A percentile compares a stretch with the other conserved stretches of the same genome.
These are phyloP conservation scores for Enteromius treurensis DNA, from an alignment of 2,797 vertebrate genomes.

Conservation along the genomic window DNA sequence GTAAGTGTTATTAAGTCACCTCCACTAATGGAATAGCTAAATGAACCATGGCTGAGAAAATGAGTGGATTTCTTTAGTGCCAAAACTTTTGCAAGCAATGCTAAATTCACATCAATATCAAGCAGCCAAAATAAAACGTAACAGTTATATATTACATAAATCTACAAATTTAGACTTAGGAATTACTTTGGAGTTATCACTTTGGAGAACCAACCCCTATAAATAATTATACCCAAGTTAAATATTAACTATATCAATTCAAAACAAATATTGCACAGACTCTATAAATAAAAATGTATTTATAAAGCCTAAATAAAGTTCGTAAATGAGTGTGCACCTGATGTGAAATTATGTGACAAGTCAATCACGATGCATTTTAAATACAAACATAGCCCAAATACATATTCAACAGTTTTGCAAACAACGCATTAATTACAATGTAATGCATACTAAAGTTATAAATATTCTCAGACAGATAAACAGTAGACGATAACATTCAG, in stretches of 20 bases:
- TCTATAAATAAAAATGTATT: neutral
- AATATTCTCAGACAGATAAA: neutral
- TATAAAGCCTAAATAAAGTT: neutral
- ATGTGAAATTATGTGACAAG: conserved; percentile 6
- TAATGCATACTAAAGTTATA: neutral
- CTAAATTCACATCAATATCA: conserved; percentile 14
- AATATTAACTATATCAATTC: neutral
- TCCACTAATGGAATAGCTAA: neutral
- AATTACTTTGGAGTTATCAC: neutral
- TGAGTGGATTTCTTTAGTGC: neutral
- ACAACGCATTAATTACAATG: neutral
- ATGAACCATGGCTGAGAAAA: neutral
- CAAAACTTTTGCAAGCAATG: neutral
- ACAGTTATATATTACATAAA: no score
- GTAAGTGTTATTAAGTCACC: neutral
- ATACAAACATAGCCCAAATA: neutral
- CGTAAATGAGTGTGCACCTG: neutral
- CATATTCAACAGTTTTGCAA: neutral
- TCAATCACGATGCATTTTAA: neutral
- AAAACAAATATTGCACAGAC: neutral
- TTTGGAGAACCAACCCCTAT: no score
- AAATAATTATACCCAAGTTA: neutral
- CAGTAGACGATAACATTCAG: neutral
- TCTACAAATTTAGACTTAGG: neutral
- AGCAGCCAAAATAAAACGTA: neutral